Conservation (phyloP, 1,140 invertebrate species). For the Rhizoglyphus robini region DNA sequence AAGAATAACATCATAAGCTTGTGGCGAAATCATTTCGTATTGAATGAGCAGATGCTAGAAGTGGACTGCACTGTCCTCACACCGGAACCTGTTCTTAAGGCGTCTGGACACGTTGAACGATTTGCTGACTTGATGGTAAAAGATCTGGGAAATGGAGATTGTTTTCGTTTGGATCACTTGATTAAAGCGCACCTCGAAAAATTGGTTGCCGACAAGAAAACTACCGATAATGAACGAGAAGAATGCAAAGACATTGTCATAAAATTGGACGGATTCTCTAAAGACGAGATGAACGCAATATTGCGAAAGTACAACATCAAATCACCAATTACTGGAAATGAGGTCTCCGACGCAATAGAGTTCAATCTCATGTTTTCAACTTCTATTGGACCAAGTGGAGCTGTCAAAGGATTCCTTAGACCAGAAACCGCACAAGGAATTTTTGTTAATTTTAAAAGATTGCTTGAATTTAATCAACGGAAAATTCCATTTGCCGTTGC, state of each 20-base stretch:
- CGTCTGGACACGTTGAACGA: constrained; percentile 95
- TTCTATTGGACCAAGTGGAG: constrained; percentile 86
- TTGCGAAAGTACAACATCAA: constrained; percentile 81
- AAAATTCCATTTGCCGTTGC: constrained; percentile 93
- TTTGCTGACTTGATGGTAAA: constrained; percentile 99
- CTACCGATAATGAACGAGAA: constrained; percentile 48
- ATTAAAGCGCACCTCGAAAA: constrained; percentile 93
- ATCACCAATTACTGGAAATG: constrained; percentile 84
- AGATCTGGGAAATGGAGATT: constrained; percentile 86
- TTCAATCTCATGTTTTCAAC: constrained; percentile 99
- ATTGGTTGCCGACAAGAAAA: constrained; percentile 67
- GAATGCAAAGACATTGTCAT: constrained; percentile 66
- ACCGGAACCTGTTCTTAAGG: constrained; percentile 87
- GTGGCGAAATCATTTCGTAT: constrained; percentile 92
- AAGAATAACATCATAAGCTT: constrained; percentile 84
- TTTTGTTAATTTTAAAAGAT: constrained; percentile 95
- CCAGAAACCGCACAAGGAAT: constrained; percentile 99
- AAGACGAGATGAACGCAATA: constrained; percentile 70
- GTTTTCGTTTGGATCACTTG: constrained; percentile 93
- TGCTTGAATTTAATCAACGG: constrained; percentile 94
- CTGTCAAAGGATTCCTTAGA: constrained; percentile 80
- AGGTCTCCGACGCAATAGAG: constrained; percentile 82
- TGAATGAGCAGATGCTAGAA: constrained; percentile 97
- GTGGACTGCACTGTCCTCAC: constrained; percentile 95
- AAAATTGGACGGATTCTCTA: constrained; percentile 71